Evolutionary conservation across 2,113 vertebrate genomes (phyloP).

Genomic region (Scopus umbretta): DNA sequence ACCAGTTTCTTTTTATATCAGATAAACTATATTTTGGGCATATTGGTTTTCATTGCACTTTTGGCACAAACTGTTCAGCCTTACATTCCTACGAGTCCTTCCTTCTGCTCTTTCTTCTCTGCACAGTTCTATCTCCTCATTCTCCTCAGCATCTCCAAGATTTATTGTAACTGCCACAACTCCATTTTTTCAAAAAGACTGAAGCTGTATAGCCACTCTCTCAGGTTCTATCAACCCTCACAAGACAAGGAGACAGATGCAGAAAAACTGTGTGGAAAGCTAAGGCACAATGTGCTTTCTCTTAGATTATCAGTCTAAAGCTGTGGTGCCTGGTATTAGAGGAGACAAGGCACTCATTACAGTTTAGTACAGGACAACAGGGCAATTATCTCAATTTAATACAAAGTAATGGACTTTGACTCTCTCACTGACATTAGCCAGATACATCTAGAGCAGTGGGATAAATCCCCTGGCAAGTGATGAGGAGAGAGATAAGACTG

Average conservation of each 20-base stretch:
- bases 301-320: not conserved
- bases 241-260: not conserved
- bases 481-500: not conserved
- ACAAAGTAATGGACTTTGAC: not conserved
- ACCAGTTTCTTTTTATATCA: not conserved
- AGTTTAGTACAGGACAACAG: not conserved
- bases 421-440: not conserved
- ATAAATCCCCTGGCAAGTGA: not conserved
- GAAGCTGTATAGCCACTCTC: not conserved
- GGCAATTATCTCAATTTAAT: constrained; percentile 4
- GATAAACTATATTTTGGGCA: not conserved
- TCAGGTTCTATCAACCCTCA: not conserved
- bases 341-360: constrained; percentile 2
- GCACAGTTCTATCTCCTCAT: not conserved
- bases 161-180: not conserved
- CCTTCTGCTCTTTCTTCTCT: not conserved
- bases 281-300: not conserved
- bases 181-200: not conserved
- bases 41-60: not conserved
- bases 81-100: not conserved
- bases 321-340: not conserved
- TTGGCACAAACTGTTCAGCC: not conserved
- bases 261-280: not conserved
- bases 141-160: not conserved
- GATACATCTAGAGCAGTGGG: not conserved